Conservation (phyloP, 2,113 vertebrate species). For the Rhinoderma darwinii region DNA sequence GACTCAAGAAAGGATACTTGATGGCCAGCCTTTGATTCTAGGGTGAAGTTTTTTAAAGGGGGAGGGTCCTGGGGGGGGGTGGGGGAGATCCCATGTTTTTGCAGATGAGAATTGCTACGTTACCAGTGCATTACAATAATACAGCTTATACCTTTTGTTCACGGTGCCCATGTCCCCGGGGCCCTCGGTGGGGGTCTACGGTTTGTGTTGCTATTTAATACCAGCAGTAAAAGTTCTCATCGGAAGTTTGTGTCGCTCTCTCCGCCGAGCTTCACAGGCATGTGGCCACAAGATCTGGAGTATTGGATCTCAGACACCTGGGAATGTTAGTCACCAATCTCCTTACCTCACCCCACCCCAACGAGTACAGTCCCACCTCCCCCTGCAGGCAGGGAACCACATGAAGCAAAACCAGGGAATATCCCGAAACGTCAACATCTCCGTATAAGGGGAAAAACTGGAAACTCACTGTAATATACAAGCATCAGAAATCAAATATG, state of each 20-base stretch:
- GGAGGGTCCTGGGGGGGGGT: too few species aligned
- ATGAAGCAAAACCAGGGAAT: slow-evolving; percentile 28
- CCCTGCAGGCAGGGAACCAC: slow-evolving; percentile 43
- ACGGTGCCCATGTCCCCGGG: too few species aligned
- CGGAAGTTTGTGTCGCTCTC: neutral
- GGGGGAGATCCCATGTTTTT: too few species aligned
- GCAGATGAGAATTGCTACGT: too few species aligned
- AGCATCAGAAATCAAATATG: too few species aligned
- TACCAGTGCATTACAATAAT: too few species aligned
- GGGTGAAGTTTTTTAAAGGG: too few species aligned
- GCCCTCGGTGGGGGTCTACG: too few species aligned
- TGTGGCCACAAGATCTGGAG: slow-evolving; percentile 38
- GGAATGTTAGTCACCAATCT: slow-evolving; percentile 29
- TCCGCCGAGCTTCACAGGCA: neutral
- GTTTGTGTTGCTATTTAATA: neutral
- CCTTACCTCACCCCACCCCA: slow-evolving; percentile 40
- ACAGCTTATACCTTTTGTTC: neutral
- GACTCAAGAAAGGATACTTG: too few species aligned
- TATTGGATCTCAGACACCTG: slow-evolving; percentile 41
- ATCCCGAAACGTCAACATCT: slow-evolving; percentile 14
- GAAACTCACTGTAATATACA: neutral
- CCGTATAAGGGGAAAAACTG: neutral
- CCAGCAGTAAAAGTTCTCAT: neutral
- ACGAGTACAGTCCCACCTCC: neutral
- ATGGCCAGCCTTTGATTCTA: too few species aligned